Evolutionary conservation across 2,113 vertebrate species (phyloP).

Genomic region (Salvator merianae): DNA sequence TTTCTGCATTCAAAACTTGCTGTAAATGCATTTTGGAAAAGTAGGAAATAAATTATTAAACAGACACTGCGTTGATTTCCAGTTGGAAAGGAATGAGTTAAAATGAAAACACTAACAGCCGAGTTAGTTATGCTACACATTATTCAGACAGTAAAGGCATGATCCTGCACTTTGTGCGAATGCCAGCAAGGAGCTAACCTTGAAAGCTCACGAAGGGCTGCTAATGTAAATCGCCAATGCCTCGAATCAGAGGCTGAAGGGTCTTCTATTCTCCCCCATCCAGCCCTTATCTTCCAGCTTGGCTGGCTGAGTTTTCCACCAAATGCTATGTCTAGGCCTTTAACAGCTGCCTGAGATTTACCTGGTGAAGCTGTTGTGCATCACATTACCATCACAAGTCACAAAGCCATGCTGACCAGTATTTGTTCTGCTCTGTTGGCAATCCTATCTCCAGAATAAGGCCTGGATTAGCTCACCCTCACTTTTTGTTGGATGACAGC

Average conservation of each 20-base stretch:
- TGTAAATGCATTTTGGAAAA: background rate
- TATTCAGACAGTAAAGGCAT: background rate
- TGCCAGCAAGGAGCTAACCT: background rate
- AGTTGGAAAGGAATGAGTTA: background rate
- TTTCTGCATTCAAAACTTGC: background rate
- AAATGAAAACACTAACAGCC: background rate
- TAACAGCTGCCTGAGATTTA: background rate
- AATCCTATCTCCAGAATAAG: background rate
- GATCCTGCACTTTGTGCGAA: no score
- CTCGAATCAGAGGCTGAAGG: background rate
- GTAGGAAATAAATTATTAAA: conserved; percentile 17
- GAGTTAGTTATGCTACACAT: no score
- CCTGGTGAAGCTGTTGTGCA: no score
- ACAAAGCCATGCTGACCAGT: background rate
- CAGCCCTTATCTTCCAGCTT: background rate
- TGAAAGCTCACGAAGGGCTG: no score
- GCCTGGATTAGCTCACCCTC: background rate
- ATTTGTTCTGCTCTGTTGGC: background rate
- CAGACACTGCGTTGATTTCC: background rate
- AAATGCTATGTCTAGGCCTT: background rate
- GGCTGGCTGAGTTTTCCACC: background rate
- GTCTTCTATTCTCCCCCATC: background rate
- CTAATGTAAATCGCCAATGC: background rate
- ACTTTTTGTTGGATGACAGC: background rate
- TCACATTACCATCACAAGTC: background rate